Evolutionary conservation across 1,140 invertebrate species (phyloP), one percentile per base, ranked within the genome.

Genomic region (Nasonia vitripennis): DNA sequence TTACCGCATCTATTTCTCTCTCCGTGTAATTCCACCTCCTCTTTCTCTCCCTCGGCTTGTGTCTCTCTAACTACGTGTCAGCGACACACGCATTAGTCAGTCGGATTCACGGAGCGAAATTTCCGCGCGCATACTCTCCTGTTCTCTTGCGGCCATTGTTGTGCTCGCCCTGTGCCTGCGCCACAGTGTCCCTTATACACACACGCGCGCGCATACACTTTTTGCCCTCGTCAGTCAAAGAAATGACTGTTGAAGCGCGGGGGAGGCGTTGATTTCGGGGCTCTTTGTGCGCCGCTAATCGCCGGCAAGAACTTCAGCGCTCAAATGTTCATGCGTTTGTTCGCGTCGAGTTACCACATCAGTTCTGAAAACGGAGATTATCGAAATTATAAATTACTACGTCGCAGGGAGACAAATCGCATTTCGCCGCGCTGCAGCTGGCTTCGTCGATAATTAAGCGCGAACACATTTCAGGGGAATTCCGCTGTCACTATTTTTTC

Each of bases 41-140:
- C 75, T 27, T 48, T 70, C 62, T 68, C 55, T 78, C 27, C 23
- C 68, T 20, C 17, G 31, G 10, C 23, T 85, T 81, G 51, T 81
- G 41, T 45, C 84, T 81, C 68, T 78, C 67, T 86, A 86, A 86
- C 84, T 70, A 81, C 48, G 74, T 82, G 84, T 82, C 84, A 86
- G 55, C 62, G 80, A 86, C 84, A 86, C 71, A 81, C 79, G 79
- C 84, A 82, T 85, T 85, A 85, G 78, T 85, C 73, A 85, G 78
- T 62, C 62, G 82, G 51, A 78, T 78, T 78, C 78, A 77, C 84
- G 34, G 10, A 23, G 73, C 23, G 41, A 81, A 84, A 78, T 78
- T 84, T 78, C 74, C 62, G 55, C 55, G 17, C 17, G 14, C 7
- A 17, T 62, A 45, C 34, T 81, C 37, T 81, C 34, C 71, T 37